These are phyloP conservation scores for Dendrophyllia cribrosa DNA, from an alignment of 64 coral and sea anemone genomes.

Conservation along the genomic window DNA sequence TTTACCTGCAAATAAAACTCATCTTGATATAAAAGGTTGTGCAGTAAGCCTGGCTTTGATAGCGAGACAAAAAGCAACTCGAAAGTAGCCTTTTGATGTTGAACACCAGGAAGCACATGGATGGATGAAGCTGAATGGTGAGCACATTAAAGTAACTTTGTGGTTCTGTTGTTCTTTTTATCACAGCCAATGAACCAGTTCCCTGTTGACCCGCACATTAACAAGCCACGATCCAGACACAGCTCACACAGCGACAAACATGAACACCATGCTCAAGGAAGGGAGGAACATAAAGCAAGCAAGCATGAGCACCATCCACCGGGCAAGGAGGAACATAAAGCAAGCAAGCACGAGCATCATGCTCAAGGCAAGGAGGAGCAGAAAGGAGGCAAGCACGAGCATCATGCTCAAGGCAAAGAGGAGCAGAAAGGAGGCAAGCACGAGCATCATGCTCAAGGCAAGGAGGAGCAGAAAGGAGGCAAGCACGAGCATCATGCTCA, in stretches of 20 bases:
- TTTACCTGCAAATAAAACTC: too few relatives aligned
- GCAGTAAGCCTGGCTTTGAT: too few relatives aligned
- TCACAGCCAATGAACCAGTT: constrained; percentile 89
- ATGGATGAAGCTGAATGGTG: too few relatives aligned
- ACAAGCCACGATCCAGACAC: constrained; percentile 75
- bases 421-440: constrained; percentile 32
- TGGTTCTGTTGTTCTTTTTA: not conserved
- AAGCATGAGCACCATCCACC: constrained; percentile 44
- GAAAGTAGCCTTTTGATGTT: too few relatives aligned
- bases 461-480: not conserved
- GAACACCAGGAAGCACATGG: too few relatives aligned
- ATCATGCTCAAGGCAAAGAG: constrained; percentile 28
- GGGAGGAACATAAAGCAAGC: constrained; percentile 39
- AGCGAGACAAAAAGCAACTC: too few relatives aligned
- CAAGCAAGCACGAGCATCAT: constrained; percentile 39
- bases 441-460: constrained; percentile 10
- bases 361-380: constrained; percentile 23
- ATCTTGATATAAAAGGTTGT: too few relatives aligned
- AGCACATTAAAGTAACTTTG: not conserved
- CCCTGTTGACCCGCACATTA: constrained; percentile 85
- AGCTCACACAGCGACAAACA: constrained; percentile 69
- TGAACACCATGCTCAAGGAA: constrained; percentile 23
- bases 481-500: not conserved
- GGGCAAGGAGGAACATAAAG: constrained; percentile 31
- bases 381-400: constrained; percentile 43